phyloP scores from a whole-genome alignment of 2,888 invertebrate genomes.

The Epinotia bilunana region DNA sequence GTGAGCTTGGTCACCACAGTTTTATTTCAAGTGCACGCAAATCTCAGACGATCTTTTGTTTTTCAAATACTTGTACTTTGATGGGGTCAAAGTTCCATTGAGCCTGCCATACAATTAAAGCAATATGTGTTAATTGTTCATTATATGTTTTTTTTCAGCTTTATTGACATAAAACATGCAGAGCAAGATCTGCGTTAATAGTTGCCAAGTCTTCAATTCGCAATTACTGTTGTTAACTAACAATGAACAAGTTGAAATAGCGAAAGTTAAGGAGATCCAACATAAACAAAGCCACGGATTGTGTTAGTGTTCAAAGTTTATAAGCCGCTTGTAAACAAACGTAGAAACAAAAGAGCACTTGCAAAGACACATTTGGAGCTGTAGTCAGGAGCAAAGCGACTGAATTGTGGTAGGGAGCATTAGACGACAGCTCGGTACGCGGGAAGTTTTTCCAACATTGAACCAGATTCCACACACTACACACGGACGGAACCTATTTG shows the following conservation, averaged over 20 bases:
- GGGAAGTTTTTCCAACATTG: constrained; percentile 38
- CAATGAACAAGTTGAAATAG: constrained; percentile 3
- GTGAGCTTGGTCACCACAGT: too few species aligned
- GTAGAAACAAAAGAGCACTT: constrained; percentile 19
- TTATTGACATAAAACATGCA: neutral
- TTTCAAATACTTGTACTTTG: too few species aligned
- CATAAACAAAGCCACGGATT: constrained; percentile 23
- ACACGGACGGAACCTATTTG: neutral
- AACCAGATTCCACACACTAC: constrained; percentile 26
- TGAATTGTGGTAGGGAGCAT: constrained; percentile 34
- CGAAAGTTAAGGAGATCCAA: neutral
- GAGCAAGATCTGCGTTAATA: neutral
- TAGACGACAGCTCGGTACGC: constrained; percentile 28
- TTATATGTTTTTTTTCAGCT: too few species aligned
- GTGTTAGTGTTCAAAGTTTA: constrained; percentile 11
- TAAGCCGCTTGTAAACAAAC: constrained; percentile 26
- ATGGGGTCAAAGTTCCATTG: too few species aligned
- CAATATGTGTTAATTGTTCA: too few species aligned
- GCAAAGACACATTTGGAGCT: constrained; percentile 18
- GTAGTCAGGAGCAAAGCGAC: constrained; percentile 27
- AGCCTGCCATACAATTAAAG: too few species aligned
- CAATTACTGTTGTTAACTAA: neutral
- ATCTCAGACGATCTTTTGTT: too few species aligned
- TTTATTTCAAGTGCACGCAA: too few species aligned
- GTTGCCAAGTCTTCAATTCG: neutral